Evolutionary conservation across 1,140 invertebrate genomes (phyloP), one percentile per base, ranked within the genome.

Genomic region (Pollicipes pollicipes): DNA sequence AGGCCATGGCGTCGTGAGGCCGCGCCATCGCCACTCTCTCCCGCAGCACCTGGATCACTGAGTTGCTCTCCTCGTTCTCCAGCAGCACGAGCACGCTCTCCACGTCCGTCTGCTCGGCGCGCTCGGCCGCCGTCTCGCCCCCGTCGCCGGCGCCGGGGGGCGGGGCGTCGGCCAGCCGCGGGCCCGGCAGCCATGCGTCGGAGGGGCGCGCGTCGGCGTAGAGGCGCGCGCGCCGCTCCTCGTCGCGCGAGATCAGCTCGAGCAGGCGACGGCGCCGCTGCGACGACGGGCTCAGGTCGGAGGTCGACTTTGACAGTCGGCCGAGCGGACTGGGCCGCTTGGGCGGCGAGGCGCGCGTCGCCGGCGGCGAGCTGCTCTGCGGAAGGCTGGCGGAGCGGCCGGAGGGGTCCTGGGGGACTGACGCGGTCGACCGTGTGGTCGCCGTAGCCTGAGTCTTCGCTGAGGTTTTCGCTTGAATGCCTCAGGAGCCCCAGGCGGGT

Each of bases 391-490:
- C 24, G 13, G 45, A 58, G 45, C 45, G 45, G 13, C 45, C 45
- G 45, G 45, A 58, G 45, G 45, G 45, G 45, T 58, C 24, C 64
- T n/a, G 64, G 64, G 3, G 64, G 64, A 24, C 64, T 66, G n/a
- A 29, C n/a, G 28, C 64, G 64, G 28, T 66, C 64, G 28, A 21
- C 64, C 27, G n/a, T 28, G 64, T 29, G 64, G 28, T 66, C 64
- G 28, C 64, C 64, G 26, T 66, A 66, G 64, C 64, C 64, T n/a
- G 64, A 66, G 64, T 66, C 64, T 66, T 66, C 64, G 27, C 64
- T 66, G 64, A 66, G 64, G 28, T 66, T 66, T 29, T 66, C 64
- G 64, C n/a, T 29, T 13, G 64, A 66, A 29, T 66, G 64, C 13
- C 45, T 58, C 45, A 58, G 45, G 45, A 58, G 45, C 45, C 45